Evolutionary conservation across 2,797 vertebrate species (phyloP).

Genomic region (Clarias laeviceps): DNA sequence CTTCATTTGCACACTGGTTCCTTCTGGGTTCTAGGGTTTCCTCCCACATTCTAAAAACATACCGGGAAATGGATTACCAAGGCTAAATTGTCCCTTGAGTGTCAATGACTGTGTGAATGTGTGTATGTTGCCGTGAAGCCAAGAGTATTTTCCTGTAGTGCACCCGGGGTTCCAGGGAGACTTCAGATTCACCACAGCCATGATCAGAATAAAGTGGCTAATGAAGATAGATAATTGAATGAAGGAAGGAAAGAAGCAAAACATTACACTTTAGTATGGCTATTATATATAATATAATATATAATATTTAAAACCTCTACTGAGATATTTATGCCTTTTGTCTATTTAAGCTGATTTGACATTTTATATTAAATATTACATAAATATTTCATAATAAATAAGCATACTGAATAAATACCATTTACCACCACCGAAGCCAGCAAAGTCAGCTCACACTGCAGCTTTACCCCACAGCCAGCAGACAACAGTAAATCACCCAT

Average conservation of each 20-base stretch:
- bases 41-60: neutral
- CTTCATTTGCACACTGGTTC: neutral
- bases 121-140: neutral
- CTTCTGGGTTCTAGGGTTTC: neutral
- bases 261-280: neutral
- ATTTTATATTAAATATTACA: neutral
- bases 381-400: neutral
- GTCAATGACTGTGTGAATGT: conserved; percentile 11
- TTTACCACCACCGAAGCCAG: neutral
- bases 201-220: neutral
- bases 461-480: conserved; percentile 42
- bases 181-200: neutral
- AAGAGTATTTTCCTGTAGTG: neutral
- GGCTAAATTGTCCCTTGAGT: neutral
- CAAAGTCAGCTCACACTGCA: conserved; percentile 8
- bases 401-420: no score
- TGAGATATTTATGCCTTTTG: neutral
- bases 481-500: conserved; percentile 38
- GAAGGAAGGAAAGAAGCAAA: neutral
- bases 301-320: neutral
- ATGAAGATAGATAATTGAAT: neutral
- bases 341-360: neutral
- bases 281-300: neutral
- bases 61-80: neutral
- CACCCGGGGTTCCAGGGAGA: neutral